Evolutionary conservation across 2,888 invertebrate species (phyloP), one percentile per base, ranked within the genome.

Genomic region (Drosophila kambysellisi): DNA sequence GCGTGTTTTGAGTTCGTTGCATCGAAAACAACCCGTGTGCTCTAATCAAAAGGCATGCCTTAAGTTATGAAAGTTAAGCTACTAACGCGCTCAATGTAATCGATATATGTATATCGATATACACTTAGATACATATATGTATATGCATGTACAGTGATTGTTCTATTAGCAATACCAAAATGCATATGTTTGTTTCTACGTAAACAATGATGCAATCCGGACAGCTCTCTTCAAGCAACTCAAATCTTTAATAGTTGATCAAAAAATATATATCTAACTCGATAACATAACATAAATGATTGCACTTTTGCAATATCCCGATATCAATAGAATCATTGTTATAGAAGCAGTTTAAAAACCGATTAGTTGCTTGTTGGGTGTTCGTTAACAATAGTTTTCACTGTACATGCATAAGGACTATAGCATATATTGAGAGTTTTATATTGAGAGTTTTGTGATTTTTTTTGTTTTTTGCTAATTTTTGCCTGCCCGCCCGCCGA

Each of bases 21-120:
- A 35, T 53, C 6, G 4, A 39, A 56, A 39, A 37, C 29, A 11
- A 33, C 20, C 15, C 3, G 20, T 58, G 57, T 73, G 53, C 41
- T 20, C 54, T 78, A 67, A 78, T 67, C 66, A 41, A 41, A 67
- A 68, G 79, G 78, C 78, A 78, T 78, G 78, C 41, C 37, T 56
- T 78, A 78, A 68, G 79, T 78, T 79, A 74, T 29, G 56, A 53
- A 54, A 62, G 65, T 70, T 73, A 74, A 67, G 66, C 74, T 61
- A 77, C 74, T 77, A 78, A 78, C 70, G 51, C 59, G 56, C 43
- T 63, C 72, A 48, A 62, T 63, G 43, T 15, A 17, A 37, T 32
- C 33, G 37, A 54, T 53, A 29, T 29, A 33, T 25, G 46, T 46
- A 25, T 46, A 17, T 12, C 25, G 25, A 43, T 43, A 48, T 48